phyloP scores from a whole-genome alignment of 2,888 invertebrate species.

The Nesidiocoris tenuis region DNA sequence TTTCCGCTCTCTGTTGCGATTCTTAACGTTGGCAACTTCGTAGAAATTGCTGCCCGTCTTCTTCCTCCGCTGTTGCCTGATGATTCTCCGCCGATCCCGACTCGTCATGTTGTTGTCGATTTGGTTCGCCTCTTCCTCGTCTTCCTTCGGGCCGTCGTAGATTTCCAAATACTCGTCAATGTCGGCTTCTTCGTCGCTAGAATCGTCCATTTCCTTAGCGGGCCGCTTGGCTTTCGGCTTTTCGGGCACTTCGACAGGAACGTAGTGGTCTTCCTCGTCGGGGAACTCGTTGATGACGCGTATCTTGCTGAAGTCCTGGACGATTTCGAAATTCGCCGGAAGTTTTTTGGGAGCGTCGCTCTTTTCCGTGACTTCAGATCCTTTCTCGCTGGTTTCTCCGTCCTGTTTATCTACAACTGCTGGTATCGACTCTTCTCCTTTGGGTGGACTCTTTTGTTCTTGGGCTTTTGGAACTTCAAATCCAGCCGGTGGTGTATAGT shows the following conservation, averaged over 20 bases:
- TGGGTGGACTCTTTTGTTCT: constrained; percentile 10
- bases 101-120: constrained; percentile 63
- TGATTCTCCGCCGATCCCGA: constrained; percentile 72
- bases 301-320: constrained; percentile 82
- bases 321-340: constrained; percentile 58
- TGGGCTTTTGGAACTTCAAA: constrained; percentile 65
- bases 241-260: constrained; percentile 40
- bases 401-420: no score
- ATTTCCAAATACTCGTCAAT: constrained; percentile 54
- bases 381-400: constrained; percentile 34
- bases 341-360: constrained; percentile 52
- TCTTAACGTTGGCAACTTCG: constrained; percentile 85
- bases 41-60: constrained; percentile 88
- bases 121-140: constrained; percentile 52
- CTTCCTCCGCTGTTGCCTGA: constrained; percentile 72
- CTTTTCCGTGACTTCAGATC: constrained; percentile 52
- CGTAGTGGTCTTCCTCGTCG: constrained; percentile 57
- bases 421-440: constrained; percentile 42
- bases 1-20: constrained; percentile 59
- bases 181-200: constrained; percentile 40
- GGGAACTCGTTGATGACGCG: constrained; percentile 71
- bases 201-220: constrained; percentile 49
- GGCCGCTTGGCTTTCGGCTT: constrained; percentile 45
- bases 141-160: constrained; percentile 46
- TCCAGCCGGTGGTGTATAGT: constrained; percentile 84